These are phyloP conservation scores for Onychostruthus taczanowskii DNA, from an alignment of 2,113 vertebrate genomes.

Conservation along the genomic window DNA sequence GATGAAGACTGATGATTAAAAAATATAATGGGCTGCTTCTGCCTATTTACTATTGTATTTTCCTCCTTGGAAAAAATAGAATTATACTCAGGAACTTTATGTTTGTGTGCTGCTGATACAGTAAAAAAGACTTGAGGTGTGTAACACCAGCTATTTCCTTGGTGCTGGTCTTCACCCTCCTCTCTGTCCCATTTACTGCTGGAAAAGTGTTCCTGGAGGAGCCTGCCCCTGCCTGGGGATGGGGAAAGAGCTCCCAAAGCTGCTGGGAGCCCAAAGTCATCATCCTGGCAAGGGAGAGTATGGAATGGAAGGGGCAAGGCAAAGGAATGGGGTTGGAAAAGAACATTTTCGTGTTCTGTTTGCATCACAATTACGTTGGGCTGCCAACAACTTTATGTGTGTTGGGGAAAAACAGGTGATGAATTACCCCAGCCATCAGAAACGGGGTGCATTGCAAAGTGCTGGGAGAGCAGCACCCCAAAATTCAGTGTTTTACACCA, in stretches of 20 bases:
- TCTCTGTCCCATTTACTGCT: background rate
- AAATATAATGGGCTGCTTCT: background rate
- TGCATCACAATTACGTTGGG: rapidly evolving
- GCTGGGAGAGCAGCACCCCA: background rate
- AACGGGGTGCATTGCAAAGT: rapidly evolving
- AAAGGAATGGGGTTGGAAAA: background rate
- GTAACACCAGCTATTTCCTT: background rate
- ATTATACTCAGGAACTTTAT: background rate
- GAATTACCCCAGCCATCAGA: background rate
- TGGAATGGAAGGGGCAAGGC: background rate
- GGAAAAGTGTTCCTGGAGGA: background rate
- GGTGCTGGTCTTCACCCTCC: background rate
- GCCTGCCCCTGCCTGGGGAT: background rate
- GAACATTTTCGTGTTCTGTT: rapidly evolving
- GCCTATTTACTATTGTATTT: background rate
- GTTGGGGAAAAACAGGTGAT: background rate
- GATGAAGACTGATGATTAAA: background rate
- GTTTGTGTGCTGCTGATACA: background rate
- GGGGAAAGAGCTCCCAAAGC: background rate
- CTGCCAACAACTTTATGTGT: background rate
- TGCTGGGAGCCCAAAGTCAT: background rate
- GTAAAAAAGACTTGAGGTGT: background rate
- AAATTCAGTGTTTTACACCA: background rate
- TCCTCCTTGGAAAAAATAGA: background rate
- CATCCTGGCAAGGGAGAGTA: background rate